phyloP scores from a whole-genome alignment of 2,888 invertebrate genomes.

The Conus canariensis region DNA sequence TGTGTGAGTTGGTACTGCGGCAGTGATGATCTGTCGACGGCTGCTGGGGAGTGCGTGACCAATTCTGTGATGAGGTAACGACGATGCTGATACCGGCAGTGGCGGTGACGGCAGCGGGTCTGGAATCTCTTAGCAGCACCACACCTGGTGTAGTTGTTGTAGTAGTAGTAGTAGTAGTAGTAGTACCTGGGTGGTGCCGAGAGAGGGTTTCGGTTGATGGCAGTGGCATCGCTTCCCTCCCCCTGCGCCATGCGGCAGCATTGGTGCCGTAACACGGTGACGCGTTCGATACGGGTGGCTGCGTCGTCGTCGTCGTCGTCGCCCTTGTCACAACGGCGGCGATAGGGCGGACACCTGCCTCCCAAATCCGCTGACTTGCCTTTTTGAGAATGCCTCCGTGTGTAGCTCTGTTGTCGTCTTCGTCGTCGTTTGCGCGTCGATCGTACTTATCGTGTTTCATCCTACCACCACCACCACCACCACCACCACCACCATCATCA shows the following conservation, averaged over 20 bases:
- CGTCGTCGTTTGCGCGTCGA: neutral
- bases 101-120: neutral
- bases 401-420: neutral
- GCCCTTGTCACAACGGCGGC: too few relatives aligned
- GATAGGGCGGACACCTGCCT: neutral
- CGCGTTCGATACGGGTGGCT: neutral
- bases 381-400: neutral
- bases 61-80: neutral
- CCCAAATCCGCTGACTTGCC: slow-evolving; percentile 4
- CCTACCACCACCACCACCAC: neutral
- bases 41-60: neutral
- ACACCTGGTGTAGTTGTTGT: too few relatives aligned
- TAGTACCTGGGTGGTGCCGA: neutral
- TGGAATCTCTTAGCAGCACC: too few relatives aligned
- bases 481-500: neutral
- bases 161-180: neutral
- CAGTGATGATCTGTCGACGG: neutral
- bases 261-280: too few relatives aligned
- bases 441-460: neutral
- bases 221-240: neutral
- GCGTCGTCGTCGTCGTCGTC: neutral
- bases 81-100: neutral
- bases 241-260: neutral
- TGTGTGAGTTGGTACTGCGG: neutral
- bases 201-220: neutral